Percentiles rank a stretch among this genome's conserved stretches.
Conservation (phyloP, 64 coral and sea anemone genomes). For the Stylophora pistillata region DNA sequence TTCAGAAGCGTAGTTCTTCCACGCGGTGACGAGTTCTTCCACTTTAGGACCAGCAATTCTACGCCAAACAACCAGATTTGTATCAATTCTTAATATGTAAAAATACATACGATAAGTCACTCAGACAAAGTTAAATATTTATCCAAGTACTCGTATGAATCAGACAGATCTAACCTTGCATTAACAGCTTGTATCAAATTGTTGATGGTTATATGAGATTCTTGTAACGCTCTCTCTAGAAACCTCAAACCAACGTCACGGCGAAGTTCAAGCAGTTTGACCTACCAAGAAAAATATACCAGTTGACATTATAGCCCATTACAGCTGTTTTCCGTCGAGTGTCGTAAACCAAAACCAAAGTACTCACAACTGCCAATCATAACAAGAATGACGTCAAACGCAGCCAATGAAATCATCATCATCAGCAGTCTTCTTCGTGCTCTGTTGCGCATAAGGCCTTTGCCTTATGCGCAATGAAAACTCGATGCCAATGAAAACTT, state of each 20-base stretch:
- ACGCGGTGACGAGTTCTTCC: slow-evolving; percentile 67
- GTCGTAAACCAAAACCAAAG: too few relatives aligned
- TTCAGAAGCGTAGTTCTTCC: slow-evolving; percentile 72
- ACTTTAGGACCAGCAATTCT: slow-evolving; percentile 65
- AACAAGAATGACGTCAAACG: too few relatives aligned
- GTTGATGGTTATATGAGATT: slow-evolving; percentile 67
- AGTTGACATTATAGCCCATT: too few relatives aligned
- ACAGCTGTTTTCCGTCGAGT: too few relatives aligned
- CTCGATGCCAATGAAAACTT: too few relatives aligned
- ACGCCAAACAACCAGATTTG: slow-evolving; percentile 12
- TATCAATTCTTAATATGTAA: not conserved
- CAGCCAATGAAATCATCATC: too few relatives aligned
- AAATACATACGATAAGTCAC: not conserved
- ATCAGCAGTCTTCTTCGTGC: too few relatives aligned
- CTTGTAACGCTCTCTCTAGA: slow-evolving; percentile 80
- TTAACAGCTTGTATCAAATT: slow-evolving; percentile 73
- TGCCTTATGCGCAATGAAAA: too few relatives aligned
- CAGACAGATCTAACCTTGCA: slow-evolving; percentile 48
- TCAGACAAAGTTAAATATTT: too few relatives aligned
- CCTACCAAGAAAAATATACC: slow-evolving; percentile 30
- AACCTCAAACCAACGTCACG: slow-evolving; percentile 89
- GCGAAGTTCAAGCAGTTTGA: slow-evolving; percentile 84
- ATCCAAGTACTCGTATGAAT: too few relatives aligned
- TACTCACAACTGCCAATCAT: too few relatives aligned
- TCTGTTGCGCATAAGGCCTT: too few relatives aligned